Evolutionary conservation across 1,140 invertebrate genomes (phyloP).

Genomic region (Arctopsyche grandis): DNA sequence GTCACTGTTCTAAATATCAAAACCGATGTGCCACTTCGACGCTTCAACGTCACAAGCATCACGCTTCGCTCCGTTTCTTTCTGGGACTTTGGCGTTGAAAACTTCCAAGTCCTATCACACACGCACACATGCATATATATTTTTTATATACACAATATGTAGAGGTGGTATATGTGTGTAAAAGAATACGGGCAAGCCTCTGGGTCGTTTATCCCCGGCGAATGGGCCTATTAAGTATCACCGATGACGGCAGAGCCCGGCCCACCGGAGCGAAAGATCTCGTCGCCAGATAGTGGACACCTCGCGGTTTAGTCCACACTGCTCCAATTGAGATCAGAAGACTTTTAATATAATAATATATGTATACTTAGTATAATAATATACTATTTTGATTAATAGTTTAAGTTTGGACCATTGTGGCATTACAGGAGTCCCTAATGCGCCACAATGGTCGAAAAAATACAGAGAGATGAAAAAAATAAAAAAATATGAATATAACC

Average conservation of each 20-base stretch:
- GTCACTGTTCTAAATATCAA: constrained; percentile 2
- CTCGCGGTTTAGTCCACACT: constrained; percentile 24
- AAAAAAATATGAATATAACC: no score
- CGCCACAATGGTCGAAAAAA: no score
- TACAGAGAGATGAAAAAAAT: no score
- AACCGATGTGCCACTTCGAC: constrained; percentile 6
- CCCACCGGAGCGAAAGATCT: constrained; percentile 52
- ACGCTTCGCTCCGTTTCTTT: constrained; percentile 2
- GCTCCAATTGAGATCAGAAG: not conserved
- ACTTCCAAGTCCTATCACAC: not conserved
- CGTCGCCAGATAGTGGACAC: constrained; percentile 51
- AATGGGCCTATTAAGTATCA: constrained; percentile 53
- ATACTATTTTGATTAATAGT: no score
- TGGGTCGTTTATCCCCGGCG: constrained; percentile 51
- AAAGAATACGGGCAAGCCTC: not conserved
- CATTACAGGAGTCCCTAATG: no score
- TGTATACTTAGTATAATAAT: no score
- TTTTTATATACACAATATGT: no score
- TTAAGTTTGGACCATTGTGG: no score
- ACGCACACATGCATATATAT: not conserved
- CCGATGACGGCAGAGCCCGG: constrained; percentile 50
- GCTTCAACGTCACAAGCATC: constrained; percentile 5
- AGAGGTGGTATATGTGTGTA: not conserved
- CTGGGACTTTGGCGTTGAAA: not conserved
- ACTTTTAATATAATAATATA: no score